Evolutionary conservation across 2,113 vertebrate genomes (phyloP), one percentile per base, ranked within the genome.

Genomic region (Callaeas wilsoni): DNA sequence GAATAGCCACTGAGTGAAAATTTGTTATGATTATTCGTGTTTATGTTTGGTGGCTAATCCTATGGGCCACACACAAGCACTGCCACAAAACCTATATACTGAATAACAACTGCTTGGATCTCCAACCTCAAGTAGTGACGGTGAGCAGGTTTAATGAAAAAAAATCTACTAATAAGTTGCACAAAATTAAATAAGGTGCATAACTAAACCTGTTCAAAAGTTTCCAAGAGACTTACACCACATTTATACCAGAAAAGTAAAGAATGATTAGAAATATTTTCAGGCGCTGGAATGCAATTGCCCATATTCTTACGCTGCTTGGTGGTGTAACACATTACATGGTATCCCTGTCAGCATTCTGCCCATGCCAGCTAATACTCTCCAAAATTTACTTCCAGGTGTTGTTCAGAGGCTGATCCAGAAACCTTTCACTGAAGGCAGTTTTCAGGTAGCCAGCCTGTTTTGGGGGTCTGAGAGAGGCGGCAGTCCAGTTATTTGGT

Each of bases 1-100:
- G 73, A 96, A 83, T 79, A 95, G 50, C 70, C 74, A 87, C 87
- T 83, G 89, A 89, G n/a, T 62, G 81, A 87, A 91, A 91, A 82
- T 85, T 73, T 90, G 63, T 87, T 93, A 85, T 87, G 84, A 83
- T 89, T 89, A 85, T 78, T 84, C 13, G 6, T 92, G 70, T 94
- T 96, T 94, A 76, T 67, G 33, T 79, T 94, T 91, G 60, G 75
- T 94, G 93, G 73, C 84, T 94, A 89, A 89, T 93, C 56, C 62
- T 89, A 35, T 20, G 39, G 95, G 77, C 89, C 95, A 95, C 94
- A 95, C 93, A 94, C 93, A 87, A 89, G 70, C 67, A 49, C 13
- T 60, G 53, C 81, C 60, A 78, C 78, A 86, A 87, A 88, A 75
- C 39, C 30, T 37, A 15, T 44, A 47, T 68, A 63, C 32, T 86